Base-by-base conservation (phyloP, 2,113 vertebrate species). In the Paedocypris sp. region DNA sequence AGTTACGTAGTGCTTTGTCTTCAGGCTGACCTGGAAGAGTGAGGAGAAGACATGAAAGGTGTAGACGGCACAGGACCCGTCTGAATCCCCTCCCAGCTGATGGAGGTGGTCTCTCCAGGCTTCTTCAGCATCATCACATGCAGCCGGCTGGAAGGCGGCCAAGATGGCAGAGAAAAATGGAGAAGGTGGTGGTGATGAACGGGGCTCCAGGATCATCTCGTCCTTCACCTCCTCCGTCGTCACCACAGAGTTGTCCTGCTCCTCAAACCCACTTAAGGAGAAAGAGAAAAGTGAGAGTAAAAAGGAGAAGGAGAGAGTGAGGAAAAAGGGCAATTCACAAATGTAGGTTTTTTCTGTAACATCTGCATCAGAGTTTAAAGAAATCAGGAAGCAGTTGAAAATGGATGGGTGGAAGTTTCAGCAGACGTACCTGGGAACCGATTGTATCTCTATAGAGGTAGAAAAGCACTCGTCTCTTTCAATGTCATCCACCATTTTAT, bases 31-130 rank as follows among this genome's bases (percentile, higher is more conserved):
- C 91, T 95, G 92, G 76, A 99, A 99, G 79, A 99, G 77, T 43
- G 94, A 95, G 60, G 94, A 98, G 82, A 99, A 98, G 72, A 99
- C 90, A 25, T 98, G 93, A 81, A 98, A 99, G 9, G 94, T 99
- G 74, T 99, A 96, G 67, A 99, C 91, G 0, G 95, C 95, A 38
- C 93, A 97, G 42, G 95, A 99, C 1, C 95, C 95, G 2, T 98
- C 94, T 0, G 88, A 88, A 76, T 99, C 95, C 0, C 89, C 82
- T 86, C 97, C 94, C 52, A 99, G 91, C 74, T 97, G 94, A 85
- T 88, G 92, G 73, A 98, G 85, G 31, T 98, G 95, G 69, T 85
- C 93, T 3, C 89, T 92, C 95, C 95, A 99, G 16, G 95, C 91
- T 79, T 86, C 85, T 71, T 87, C 85, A 0, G 83, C 82, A 6